A percentile compares a stretch with the other conserved stretches of the same genome.
Conservation (phyloP, 2,113 vertebrate genomes). For the Scomber scombrus region DNA sequence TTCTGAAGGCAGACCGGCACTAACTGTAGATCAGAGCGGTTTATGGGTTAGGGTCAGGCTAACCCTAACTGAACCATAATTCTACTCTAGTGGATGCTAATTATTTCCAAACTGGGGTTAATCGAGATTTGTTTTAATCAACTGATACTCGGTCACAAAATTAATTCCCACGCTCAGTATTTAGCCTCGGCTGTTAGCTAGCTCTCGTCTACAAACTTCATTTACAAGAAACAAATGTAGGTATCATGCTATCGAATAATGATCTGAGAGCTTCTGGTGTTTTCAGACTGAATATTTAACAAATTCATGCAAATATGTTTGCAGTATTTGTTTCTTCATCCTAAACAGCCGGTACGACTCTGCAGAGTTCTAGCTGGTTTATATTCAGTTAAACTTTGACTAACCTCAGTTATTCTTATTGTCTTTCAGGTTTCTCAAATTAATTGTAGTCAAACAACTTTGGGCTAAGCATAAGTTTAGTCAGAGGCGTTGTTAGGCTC, state of each 20-base stretch:
- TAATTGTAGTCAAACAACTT: no score
- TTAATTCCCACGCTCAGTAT: neutral
- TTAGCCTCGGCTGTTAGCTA: neutral
- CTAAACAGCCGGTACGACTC: no score
- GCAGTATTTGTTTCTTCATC: no score
- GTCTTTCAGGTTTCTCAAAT: neutral
- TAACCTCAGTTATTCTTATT: neutral
- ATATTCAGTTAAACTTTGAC: no score
- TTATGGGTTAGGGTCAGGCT: no score
- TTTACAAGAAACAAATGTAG: neutral
- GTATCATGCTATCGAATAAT: neutral
- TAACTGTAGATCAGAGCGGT: constrained; percentile 2
- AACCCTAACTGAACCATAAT: neutral
- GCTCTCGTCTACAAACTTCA: neutral
- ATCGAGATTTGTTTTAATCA: neutral
- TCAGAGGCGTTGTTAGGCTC: no score
- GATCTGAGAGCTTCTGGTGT: neutral
- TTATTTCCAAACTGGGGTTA: neutral
- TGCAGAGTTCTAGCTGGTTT: no score
- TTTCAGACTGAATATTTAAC: neutral
- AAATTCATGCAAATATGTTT: no score
- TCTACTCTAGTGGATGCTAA: neutral
- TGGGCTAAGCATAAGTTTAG: no score
- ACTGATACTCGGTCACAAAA: neutral
- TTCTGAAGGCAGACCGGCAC: neutral